Evolutionary conservation across 37 sponge, comb jelly and placozoan species (phyloP), one percentile per base, ranked within the genome.

Genomic region (Mnemiopsis leidyi): DNA sequence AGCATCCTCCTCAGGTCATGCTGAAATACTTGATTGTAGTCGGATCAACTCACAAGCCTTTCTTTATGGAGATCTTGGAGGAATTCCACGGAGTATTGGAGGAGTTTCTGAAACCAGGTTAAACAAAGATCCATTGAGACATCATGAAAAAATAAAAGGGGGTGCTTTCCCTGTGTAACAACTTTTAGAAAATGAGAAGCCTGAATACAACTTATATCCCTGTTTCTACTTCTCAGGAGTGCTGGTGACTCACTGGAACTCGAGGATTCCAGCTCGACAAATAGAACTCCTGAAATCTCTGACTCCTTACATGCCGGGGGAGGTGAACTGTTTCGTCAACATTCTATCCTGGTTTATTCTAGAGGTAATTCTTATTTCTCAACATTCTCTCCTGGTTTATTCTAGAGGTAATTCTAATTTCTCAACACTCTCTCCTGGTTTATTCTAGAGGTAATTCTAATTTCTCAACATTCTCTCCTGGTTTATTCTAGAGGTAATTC

Each of bases 321-420:
- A 85, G 35, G 90, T 85, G 24, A 85, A 85, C 90, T 85, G 90
- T 37, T 85, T 85, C 39, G 90, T 85, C 30, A 85, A 85, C 90
- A 85, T 85, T 29, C 32, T 85, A 35, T 40, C 61, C 2, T 85
- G 90, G 90, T 85, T 85, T 61, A 40, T 85, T 13, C 39, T 28
- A 25, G 90, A 85, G 90, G 90, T 85, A 39, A n/a, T n/a, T n/a
- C n/a, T n/a, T n/a, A n/a, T n/a, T n/a, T n/a, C n/a, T n/a, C n/a
- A n/a, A n/a, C n/a, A n/a, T n/a, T n/a, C n/a, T n/a, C n/a, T n/a
- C n/a, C n/a, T n/a, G n/a, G n/a, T n/a, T n/a, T n/a, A n/a, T n/a
- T n/a, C n/a, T n/a, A n/a, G n/a, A n/a, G n/a, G n/a, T n/a, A n/a
- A n/a, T n/a, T n/a, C n/a, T n/a, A n/a, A n/a, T n/a, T n/a, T n/a